A percentile compares a stretch with the other conserved stretches of the same genome.
These are phyloP conservation scores for Brachyopa scutellaris DNA, from an alignment of 2,888 invertebrate genomes.

Conservation along the genomic window DNA sequence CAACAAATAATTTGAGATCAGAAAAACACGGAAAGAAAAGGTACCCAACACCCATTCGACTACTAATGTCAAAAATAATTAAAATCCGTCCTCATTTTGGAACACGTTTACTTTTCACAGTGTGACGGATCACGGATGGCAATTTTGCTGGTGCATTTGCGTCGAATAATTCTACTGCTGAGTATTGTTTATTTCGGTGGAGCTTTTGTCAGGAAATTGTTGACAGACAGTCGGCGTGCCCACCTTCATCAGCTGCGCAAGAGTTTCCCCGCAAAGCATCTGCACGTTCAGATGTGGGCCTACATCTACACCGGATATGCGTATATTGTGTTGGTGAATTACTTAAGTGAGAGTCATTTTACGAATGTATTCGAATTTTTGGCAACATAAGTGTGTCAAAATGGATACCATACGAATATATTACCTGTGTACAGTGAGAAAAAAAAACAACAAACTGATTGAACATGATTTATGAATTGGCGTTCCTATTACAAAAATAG, in stretches of 20 bases:
- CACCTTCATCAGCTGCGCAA: slow-evolving; percentile 76
- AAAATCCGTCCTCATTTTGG: slow-evolving; percentile 42
- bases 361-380: slow-evolving; percentile 79
- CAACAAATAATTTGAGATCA: slow-evolving; percentile 41
- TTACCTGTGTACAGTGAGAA: slow-evolving; percentile 6
- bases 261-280: slow-evolving; percentile 74
- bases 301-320: slow-evolving; percentile 80
- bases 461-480: slow-evolving; percentile 49
- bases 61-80: slow-evolving; percentile 74
- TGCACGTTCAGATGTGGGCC: slow-evolving; percentile 81
- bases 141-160: slow-evolving; percentile 79
- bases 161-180: slow-evolving; percentile 79
- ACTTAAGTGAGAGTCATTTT: slow-evolving; percentile 76
- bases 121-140: slow-evolving; percentile 76
- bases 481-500: slow-evolving; percentile 28
- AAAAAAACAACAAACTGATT: slow-evolving; percentile 24
- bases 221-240: slow-evolving; percentile 77
- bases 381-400: slow-evolving; percentile 59
- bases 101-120: slow-evolving; percentile 19
- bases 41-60: no score
- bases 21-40: slow-evolving; percentile 54
- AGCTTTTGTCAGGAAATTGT: slow-evolving; percentile 77
- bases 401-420: slow-evolving; percentile 29
- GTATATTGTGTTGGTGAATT: slow-evolving; percentile 78
- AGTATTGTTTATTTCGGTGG: slow-evolving; percentile 80